A percentile compares a stretch with the other conserved stretches of the same genome.
Evolutionary conservation across 2,888 invertebrate genomes (phyloP).

Genomic region (Osmoderma eremita): DNA sequence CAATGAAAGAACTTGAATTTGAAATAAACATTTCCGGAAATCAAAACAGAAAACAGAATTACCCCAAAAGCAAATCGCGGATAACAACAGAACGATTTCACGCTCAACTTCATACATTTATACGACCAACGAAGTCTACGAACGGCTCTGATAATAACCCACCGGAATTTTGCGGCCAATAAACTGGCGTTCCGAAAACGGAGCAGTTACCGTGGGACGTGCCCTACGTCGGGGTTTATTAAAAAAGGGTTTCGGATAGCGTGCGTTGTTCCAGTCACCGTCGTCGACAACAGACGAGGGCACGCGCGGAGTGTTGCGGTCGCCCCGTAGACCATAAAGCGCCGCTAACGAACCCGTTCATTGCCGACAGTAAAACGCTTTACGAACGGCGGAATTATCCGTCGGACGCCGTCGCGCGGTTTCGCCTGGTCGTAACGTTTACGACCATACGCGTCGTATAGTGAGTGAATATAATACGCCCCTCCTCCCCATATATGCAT

Average conservation of each 20-base stretch:
- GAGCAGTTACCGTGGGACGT: slow-evolving; percentile 8
- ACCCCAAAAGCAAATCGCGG: too few species aligned
- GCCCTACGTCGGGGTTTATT: slow-evolving; percentile 7
- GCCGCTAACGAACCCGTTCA: slow-evolving; percentile 35
- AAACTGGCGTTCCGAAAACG: slow-evolving; percentile 1
- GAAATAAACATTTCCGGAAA: too few species aligned
- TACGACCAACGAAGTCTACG: not conserved
- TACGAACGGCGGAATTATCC: slow-evolving; percentile 35
- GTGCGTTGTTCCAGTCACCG: not conserved
- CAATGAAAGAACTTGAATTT: too few species aligned
- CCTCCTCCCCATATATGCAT: too few species aligned
- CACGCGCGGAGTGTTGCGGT: slow-evolving; percentile 1
- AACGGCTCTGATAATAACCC: slow-evolving; percentile 3
- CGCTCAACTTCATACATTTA: too few species aligned
- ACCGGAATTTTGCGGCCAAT: slow-evolving; percentile 3
- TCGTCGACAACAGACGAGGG: not conserved
- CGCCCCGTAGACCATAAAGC: slow-evolving; percentile 13
- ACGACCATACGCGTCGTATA: not conserved
- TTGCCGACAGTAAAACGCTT: slow-evolving; percentile 34
- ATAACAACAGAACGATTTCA: too few species aligned
- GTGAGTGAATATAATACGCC: too few species aligned
- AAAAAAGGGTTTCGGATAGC: slow-evolving; percentile 7
- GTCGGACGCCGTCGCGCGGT: slow-evolving; percentile 33
- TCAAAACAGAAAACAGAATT: too few species aligned
- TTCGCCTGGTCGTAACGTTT: slow-evolving; percentile 31